Percentiles rank a stretch among this genome's conserved stretches.
Evolutionary conservation across 2,797 vertebrate species (phyloP).

Genomic region (Channallabes apus): DNA sequence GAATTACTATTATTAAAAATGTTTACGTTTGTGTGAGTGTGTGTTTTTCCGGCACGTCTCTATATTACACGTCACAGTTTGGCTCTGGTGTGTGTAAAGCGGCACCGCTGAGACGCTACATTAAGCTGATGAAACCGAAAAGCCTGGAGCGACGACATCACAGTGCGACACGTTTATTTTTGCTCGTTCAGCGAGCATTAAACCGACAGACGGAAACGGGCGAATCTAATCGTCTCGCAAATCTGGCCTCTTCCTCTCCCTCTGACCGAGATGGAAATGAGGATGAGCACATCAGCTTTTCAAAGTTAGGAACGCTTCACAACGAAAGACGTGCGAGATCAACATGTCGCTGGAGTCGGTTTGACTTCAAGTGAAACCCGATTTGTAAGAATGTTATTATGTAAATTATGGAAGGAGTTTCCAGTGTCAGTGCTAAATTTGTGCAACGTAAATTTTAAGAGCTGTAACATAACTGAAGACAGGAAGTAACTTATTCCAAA

Average conservation of each 20-base stretch:
- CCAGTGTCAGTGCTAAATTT: no score
- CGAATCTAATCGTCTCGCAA: conserved; percentile 22
- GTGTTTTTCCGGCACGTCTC: neutral
- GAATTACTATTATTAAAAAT: neutral
- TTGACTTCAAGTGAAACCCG: neutral
- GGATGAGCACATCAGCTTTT: conserved; percentile 44
- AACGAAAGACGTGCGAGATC: neutral
- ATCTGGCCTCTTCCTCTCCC: conserved; percentile 21
- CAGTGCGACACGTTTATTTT: conserved; percentile 30
- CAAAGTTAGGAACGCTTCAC: conserved; percentile 26
- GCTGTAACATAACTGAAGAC: no score
- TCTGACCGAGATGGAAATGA: neutral
- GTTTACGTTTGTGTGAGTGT: neutral
- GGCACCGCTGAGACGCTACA: neutral
- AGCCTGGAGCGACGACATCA: conserved; percentile 13
- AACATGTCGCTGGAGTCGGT: neutral
- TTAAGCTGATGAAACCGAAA: conserved; percentile 1
- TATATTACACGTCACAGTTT: neutral
- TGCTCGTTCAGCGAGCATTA: conserved; percentile 48
- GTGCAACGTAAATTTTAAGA: no score
- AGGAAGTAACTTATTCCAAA: no score
- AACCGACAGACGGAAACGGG: conserved; percentile 45
- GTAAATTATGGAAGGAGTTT: no score
- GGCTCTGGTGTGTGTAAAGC: neutral
- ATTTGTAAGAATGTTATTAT: no score